Evolutionary conservation across 2,113 vertebrate species (phyloP), one percentile per base, ranked within the genome.

Genomic region (Cepphus grylle): DNA sequence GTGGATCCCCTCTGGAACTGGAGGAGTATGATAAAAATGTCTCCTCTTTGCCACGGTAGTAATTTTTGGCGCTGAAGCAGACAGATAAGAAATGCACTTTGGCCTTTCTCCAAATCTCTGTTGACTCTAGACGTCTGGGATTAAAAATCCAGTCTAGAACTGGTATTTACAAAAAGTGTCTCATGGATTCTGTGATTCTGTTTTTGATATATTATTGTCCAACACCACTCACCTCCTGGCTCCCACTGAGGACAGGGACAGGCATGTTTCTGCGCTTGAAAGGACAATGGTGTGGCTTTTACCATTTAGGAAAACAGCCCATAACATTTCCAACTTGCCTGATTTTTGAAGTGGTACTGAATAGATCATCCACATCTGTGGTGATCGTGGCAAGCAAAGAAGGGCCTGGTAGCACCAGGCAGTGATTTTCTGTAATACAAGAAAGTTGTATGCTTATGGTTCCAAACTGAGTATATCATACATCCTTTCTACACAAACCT

Each of bases 391-490:
- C 67, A 95, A 93, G 78, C 3, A 19, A 93, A 94, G 76, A 40
- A 92, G 67, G 71, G 32, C 34, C 79, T 97, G 90, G 84, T 65
- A 97, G 88, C 49, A 81, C 66, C 45, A 82, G 87, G 36, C 86
- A 94, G 77, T 91, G 67, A 95, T 96, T 97, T 97, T 91, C 79
- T 96, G 78, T 90, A 96, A 95, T 90, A 79, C 50, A 91, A 84
- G 47, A 87, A 77, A 91, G 77, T 29, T 84, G 95, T 88, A 93
- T 96, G 88, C 63, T 82, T 93, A 83, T 47, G 34, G 86, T 95
- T 97, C 56, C 87, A 85, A 85, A 76, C 53, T 83, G 65, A 96
- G 96, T 95, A 38, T 95, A 93, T 95, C 95, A 82, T 49, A 56
- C 22, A 74, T 76, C 62, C 63, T 87, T 89, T 95, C 65, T 96